phyloP scores from a whole-genome alignment of 2,888 invertebrate genomes.

The Drosophila kuntzei region DNA sequence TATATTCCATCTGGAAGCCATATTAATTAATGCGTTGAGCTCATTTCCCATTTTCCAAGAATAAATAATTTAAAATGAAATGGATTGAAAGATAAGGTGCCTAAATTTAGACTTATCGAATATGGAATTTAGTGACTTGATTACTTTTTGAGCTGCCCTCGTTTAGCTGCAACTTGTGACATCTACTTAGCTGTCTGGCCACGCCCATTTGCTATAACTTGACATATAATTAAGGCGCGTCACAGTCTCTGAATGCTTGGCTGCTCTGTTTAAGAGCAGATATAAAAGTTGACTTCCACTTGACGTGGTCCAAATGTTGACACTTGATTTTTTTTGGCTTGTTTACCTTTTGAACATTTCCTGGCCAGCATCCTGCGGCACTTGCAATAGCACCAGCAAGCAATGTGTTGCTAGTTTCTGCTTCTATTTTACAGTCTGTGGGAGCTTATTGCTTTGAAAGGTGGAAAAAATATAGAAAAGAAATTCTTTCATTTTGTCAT shows the following conservation, averaged over 20 bases:
- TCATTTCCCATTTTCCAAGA: slow-evolving; percentile 1
- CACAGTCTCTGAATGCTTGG: slow-evolving; percentile 20
- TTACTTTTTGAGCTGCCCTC: slow-evolving; percentile 32
- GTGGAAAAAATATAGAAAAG: slow-evolving; percentile 19
- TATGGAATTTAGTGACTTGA: neutral
- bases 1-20: slow-evolving; percentile 10
- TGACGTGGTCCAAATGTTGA: slow-evolving; percentile 57
- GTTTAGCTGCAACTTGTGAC: slow-evolving; percentile 29
- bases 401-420: slow-evolving; percentile 12
- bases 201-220: slow-evolving; percentile 44
- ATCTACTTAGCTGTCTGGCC: slow-evolving; percentile 34
- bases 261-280: slow-evolving; percentile 46
- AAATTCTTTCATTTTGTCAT: slow-evolving; percentile 35
- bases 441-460: slow-evolving; percentile 28
- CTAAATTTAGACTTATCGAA: neutral
- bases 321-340: slow-evolving; percentile 48
- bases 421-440: neutral
- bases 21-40: slow-evolving; percentile 10
- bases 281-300: slow-evolving; percentile 50
- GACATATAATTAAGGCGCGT: slow-evolving; percentile 57
- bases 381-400: slow-evolving; percentile 25
- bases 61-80: neutral
- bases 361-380: slow-evolving; percentile 59
- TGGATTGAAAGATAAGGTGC: neutral
- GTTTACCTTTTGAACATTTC: slow-evolving; percentile 61